Percentiles rank a stretch among this genome's conserved stretches.
Evolutionary conservation across 2,888 invertebrate species (phyloP).

Genomic region (Melanophora roralis): DNA sequence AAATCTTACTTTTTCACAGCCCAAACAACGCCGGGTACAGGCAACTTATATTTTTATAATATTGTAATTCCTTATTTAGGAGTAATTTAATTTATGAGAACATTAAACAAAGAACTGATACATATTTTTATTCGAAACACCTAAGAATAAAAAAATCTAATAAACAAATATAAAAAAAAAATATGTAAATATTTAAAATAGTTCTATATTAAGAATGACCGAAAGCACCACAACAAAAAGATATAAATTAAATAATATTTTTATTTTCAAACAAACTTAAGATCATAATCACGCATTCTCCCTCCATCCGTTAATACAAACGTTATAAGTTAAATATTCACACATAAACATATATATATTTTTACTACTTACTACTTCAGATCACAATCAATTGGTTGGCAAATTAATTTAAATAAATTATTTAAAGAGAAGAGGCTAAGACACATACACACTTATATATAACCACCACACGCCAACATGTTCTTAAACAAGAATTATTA

Average conservation of each 20-base stretch:
- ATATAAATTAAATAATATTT: neutral
- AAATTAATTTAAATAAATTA: slow-evolving; percentile 43
- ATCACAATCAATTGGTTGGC: slow-evolving; percentile 3
- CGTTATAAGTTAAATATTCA: neutral
- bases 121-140: neutral
- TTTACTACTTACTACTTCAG: neutral
- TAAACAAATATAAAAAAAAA: neutral
- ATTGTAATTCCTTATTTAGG: no score
- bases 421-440: slow-evolving; percentile 2
- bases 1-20: no score
- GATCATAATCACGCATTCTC: neutral
- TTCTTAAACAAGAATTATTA: neutral
- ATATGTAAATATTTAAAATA: neutral
- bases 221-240: neutral
- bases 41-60: no score
- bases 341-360: neutral
- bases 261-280: neutral
- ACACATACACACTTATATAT: neutral
- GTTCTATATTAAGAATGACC: slow-evolving; percentile 18
- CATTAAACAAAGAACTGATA: no score
- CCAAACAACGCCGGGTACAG: no score
- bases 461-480: neutral
- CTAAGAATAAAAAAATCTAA: neutral
- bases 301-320: neutral
- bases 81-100: no score